Conservation (phyloP, 2,888 invertebrate species). For the Dasysyrphus albostriatus region DNA sequence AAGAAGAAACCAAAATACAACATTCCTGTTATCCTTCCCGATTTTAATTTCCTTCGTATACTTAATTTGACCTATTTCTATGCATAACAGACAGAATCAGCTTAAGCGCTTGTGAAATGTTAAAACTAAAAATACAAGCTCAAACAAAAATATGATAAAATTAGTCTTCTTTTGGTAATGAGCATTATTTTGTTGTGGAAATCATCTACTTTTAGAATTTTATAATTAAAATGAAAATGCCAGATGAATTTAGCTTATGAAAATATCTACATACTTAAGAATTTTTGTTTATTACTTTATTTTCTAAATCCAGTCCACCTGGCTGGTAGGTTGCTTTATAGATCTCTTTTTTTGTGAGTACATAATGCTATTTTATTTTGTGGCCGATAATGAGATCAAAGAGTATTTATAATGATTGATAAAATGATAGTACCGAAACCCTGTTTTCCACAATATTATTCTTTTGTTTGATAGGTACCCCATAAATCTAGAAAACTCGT, state of each 20-base stretch:
- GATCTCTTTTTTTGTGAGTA: too few relatives aligned
- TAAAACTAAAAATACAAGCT: background rate
- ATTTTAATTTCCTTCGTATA: slow-evolving; percentile 23
- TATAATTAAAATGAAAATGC: background rate
- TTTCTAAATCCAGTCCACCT: too few relatives aligned
- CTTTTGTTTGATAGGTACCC: too few relatives aligned
- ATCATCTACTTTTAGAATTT: background rate
- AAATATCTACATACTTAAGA: background rate
- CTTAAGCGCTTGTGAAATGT: background rate
- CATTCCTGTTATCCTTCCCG: background rate
- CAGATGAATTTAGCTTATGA: background rate
- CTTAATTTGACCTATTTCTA: slow-evolving; percentile 30
- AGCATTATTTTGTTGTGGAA: background rate
- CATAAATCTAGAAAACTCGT: too few relatives aligned
- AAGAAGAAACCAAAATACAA: background rate
- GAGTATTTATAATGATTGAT: too few relatives aligned
- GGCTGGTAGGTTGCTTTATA: too few relatives aligned
- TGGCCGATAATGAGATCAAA: too few relatives aligned
- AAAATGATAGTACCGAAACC: too few relatives aligned
- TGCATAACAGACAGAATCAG: background rate
- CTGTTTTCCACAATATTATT: too few relatives aligned
- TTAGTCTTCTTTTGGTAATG: background rate
- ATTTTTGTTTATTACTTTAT: background rate
- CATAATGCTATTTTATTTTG: too few relatives aligned
- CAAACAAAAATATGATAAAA: background rate